These are phyloP conservation scores for Meganola albula DNA, from an alignment of 2,888 invertebrate species.

Conservation along the genomic window DNA sequence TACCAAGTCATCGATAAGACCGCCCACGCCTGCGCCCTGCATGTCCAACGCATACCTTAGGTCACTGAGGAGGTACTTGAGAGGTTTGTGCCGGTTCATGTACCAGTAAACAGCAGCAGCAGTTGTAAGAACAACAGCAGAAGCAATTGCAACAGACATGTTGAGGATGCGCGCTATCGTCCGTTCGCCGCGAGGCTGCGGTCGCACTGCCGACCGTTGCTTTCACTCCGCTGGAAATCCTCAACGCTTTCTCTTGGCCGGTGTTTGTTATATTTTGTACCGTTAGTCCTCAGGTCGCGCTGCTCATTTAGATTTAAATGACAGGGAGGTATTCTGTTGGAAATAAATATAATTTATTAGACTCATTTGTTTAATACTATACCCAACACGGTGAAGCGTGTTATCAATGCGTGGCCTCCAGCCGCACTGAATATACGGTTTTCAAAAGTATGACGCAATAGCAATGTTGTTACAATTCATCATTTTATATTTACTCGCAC, in stretches of 20 bases:
- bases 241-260: slow-evolving; percentile 67
- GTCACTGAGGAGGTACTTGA: slow-evolving; percentile 71
- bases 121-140: slow-evolving; percentile 43
- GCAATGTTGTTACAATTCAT: slow-evolving; percentile 16
- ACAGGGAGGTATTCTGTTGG: slow-evolving; percentile 22
- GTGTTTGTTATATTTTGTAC: slow-evolving; percentile 55
- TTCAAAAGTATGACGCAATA: slow-evolving; percentile 36
- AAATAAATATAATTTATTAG: slow-evolving; percentile 12
- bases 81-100: slow-evolving; percentile 73
- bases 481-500: slow-evolving; percentile 7
- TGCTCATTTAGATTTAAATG: slow-evolving; percentile 25
- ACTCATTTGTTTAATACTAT: slow-evolving; percentile 7
- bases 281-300: slow-evolving; percentile 54
- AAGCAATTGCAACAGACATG: slow-evolving; percentile 51
- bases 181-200: slow-evolving; percentile 52
- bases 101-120: slow-evolving; percentile 61
- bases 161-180: slow-evolving; percentile 55
- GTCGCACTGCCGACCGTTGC: slow-evolving; percentile 49
- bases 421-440: slow-evolving; percentile 35
- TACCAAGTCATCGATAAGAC: slow-evolving; percentile 78
- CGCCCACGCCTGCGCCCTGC: slow-evolving; percentile 77
- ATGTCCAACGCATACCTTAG: slow-evolving; percentile 75
- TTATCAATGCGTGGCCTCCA: slow-evolving; percentile 38
- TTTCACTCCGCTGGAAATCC: slow-evolving; percentile 66
- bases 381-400: slow-evolving; percentile 25